Percentiles rank a stretch among this genome's conserved stretches.
Conservation (phyloP, 2,797 vertebrate genomes). For the Onychomys leucogaster region DNA sequence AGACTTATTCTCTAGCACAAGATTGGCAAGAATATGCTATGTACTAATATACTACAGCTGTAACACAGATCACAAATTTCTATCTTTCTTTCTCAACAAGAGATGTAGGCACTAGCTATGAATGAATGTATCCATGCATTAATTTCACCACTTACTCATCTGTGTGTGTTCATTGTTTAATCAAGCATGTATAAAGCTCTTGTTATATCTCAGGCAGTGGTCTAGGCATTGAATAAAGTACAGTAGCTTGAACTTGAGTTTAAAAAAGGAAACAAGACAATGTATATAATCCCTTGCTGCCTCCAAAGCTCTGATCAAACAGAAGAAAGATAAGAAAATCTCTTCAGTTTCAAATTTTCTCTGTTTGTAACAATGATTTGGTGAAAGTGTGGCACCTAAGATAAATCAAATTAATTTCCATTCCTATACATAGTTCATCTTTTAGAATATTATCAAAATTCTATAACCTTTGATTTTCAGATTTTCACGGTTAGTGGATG, state of each 20-base stretch:
- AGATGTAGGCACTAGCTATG: background rate
- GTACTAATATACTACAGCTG: background rate
- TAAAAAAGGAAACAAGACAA: background rate
- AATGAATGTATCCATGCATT: background rate
- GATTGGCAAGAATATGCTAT: background rate
- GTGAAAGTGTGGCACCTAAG: background rate
- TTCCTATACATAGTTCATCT: background rate
- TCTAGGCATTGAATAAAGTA: background rate
- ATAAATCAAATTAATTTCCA: background rate
- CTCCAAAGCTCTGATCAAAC: background rate
- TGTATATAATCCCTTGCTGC: background rate
- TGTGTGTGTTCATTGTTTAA: background rate
- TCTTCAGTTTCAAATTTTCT: constrained; percentile 11
- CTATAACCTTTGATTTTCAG: background rate
- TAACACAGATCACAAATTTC: background rate
- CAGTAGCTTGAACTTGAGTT: background rate
- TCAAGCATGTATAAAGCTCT: background rate
- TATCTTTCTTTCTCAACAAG: constrained; percentile 1
- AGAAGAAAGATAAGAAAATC: background rate
- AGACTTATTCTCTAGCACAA: background rate
- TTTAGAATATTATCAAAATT: background rate
- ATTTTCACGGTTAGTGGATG: constrained; percentile 7
- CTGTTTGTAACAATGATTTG: constrained; percentile 34
- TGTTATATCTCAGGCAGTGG: background rate
- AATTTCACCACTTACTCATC: background rate